Percentiles rank a stretch among this genome's conserved stretches.
phyloP scores from a whole-genome alignment of 2,888 invertebrate species.

The Dynastes tityus region DNA sequence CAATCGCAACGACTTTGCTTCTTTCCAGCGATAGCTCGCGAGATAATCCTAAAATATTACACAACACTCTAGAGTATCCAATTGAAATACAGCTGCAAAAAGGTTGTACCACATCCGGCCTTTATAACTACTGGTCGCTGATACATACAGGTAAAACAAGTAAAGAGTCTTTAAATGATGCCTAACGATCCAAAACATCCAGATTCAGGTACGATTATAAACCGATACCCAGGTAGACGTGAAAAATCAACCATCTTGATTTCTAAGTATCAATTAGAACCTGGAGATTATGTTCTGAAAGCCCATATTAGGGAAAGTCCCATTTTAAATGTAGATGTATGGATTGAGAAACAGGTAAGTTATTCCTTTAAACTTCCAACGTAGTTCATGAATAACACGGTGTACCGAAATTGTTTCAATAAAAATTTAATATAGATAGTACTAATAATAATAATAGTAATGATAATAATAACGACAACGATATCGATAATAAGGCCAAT shows the following conservation, averaged over 20 bases:
- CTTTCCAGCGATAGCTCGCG: neutral
- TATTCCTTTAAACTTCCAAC: neutral
- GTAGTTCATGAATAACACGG: neutral
- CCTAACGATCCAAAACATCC: neutral
- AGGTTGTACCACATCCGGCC: neutral
- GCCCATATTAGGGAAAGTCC: constrained; percentile 16
- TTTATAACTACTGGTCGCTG: constrained; percentile 13
- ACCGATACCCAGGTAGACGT: neutral
- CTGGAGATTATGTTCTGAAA: constrained; percentile 13
- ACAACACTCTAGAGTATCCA: neutral
- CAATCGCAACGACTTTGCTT: neutral
- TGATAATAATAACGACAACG: too few relatives aligned
- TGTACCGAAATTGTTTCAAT: too few relatives aligned
- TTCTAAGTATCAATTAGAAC: neutral
- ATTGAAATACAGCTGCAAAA: neutral
- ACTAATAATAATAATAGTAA: too few relatives aligned
- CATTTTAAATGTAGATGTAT: neutral
- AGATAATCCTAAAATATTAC: neutral
- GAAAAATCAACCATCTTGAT: constrained; percentile 11
- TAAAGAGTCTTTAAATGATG: neutral
- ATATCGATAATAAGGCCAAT: too few relatives aligned
- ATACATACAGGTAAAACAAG: neutral
- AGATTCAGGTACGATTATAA: neutral
- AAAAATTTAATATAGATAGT: too few relatives aligned
- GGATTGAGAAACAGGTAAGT: constrained; percentile 11